Evolutionary conservation across 2,797 vertebrate species (phyloP).

Genomic region (Lemur catta): DNA sequence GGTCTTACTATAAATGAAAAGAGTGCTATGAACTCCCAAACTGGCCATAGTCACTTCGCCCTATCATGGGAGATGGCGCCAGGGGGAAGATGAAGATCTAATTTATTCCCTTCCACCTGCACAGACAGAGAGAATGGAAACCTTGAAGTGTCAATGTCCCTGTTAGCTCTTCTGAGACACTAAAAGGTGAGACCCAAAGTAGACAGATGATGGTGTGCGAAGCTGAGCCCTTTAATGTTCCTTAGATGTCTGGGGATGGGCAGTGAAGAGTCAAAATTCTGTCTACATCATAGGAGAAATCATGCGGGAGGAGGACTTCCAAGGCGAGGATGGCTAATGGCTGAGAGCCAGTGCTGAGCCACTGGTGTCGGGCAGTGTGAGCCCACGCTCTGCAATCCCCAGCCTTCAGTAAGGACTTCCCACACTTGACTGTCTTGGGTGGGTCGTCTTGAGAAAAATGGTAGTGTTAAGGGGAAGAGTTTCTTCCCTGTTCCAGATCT

Average conservation of each 20-base stretch:
- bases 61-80: not conserved
- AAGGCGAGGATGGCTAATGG: not conserved
- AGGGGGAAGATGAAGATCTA: not conserved
- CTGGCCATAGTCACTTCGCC: not conserved
- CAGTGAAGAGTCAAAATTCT: not conserved
- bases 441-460: not conserved
- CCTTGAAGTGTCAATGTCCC: not conserved
- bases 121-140: not conserved
- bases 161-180: not conserved
- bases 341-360: not conserved
- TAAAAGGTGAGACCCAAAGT: not conserved
- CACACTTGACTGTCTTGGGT: too few relatives aligned
- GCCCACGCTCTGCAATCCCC: not conserved
- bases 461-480: fast-evolving
- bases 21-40: not conserved
- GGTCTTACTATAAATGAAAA: not conserved
- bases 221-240: not conserved
- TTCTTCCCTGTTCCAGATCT: not conserved
- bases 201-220: not conserved
- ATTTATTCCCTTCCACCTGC: not conserved
- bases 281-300: not conserved
- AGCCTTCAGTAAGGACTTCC: not conserved
- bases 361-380: not conserved
- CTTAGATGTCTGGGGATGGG: not conserved
- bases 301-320: not conserved